phyloP scores from a whole-genome alignment of 2,888 invertebrate genomes.

The Oscheius myriophilus region DNA sequence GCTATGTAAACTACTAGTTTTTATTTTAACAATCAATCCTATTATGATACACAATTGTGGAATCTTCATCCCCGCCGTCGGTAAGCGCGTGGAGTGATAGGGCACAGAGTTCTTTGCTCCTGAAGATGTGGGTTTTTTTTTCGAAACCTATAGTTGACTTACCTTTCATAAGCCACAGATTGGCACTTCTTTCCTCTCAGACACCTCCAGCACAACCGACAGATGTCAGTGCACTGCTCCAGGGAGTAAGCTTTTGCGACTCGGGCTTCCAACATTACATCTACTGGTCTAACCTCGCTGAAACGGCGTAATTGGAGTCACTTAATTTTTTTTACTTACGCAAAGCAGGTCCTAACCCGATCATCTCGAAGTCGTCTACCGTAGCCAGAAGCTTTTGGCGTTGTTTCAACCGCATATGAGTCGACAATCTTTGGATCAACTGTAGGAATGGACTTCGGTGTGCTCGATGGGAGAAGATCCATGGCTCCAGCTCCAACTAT shows the following conservation, averaged over 20 bases:
- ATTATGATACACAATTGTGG: no score
- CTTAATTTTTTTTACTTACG: constrained; percentile 27
- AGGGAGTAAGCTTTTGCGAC: constrained; percentile 53
- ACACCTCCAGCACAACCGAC: constrained; percentile 53
- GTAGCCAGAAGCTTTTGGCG: constrained; percentile 39
- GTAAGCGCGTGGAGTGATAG: constrained; percentile 39
- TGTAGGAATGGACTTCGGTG: constrained; percentile 1
- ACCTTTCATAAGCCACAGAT: constrained; percentile 54
- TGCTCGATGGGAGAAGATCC: constrained; percentile 7
- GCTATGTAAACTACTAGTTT: no score
- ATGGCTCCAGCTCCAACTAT: constrained; percentile 31
- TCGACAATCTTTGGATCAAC: constrained; percentile 22
- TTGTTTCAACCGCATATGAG: constrained; percentile 31
- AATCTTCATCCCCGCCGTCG: constrained; percentile 43
- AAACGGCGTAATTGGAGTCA: no score
- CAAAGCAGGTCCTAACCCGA: constrained; percentile 46
- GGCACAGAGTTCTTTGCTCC: constrained; percentile 48
- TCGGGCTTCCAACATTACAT: constrained; percentile 43
- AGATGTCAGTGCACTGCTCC: constrained; percentile 61
- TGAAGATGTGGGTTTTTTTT: constrained; percentile 24
- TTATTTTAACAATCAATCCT: no score
- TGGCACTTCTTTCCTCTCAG: constrained; percentile 48
- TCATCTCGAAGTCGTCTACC: constrained; percentile 47
- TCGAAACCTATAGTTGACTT: constrained; percentile 18
- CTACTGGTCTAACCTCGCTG: constrained; percentile 48